These are phyloP conservation scores for Setophaga coronata DNA, from an alignment of 2,113 vertebrate genomes.

Conservation along the genomic window DNA sequence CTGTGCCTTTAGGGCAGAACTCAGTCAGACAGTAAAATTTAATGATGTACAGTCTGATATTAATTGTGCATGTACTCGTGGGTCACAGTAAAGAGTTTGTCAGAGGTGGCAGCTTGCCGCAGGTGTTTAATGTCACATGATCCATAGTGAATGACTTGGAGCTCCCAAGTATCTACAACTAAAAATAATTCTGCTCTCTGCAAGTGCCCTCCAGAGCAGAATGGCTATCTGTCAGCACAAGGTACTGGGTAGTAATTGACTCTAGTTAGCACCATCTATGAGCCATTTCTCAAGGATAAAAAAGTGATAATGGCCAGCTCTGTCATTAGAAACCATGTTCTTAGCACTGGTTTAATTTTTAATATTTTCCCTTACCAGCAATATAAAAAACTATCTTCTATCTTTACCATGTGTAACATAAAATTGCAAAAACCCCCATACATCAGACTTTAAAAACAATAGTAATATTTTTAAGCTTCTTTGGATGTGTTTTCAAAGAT, in stretches of 20 bases:
- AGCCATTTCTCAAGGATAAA: constrained; percentile 21
- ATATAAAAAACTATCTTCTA: neutral
- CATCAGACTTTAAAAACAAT: neutral
- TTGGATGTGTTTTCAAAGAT: neutral
- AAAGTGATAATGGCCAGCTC: neutral
- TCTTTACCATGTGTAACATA: neutral
- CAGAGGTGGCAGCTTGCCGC: neutral
- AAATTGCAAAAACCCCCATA: neutral
- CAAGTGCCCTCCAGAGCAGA: constrained; percentile 6
- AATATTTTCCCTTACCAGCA: neutral
- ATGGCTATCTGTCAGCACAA: neutral
- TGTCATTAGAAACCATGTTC: neutral
- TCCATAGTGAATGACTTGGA: constrained; percentile 41
- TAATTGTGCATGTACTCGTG: constrained; percentile 28
- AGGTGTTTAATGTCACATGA: constrained; percentile 43
- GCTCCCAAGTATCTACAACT: constrained; percentile 31
- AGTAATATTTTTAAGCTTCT: neutral
- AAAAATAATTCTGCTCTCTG: constrained; percentile 62
- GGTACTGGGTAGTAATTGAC: neutral
- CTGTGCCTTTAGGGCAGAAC: constrained; percentile 20
- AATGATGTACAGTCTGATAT: constrained; percentile 46
- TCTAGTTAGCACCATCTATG: neutral
- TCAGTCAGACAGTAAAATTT: constrained; percentile 35
- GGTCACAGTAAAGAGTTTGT: constrained; percentile 1
- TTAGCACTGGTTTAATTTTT: constrained; percentile 1